Conservation (phyloP, 2,113 vertebrate genomes). For the Cavia aperea region DNA sequence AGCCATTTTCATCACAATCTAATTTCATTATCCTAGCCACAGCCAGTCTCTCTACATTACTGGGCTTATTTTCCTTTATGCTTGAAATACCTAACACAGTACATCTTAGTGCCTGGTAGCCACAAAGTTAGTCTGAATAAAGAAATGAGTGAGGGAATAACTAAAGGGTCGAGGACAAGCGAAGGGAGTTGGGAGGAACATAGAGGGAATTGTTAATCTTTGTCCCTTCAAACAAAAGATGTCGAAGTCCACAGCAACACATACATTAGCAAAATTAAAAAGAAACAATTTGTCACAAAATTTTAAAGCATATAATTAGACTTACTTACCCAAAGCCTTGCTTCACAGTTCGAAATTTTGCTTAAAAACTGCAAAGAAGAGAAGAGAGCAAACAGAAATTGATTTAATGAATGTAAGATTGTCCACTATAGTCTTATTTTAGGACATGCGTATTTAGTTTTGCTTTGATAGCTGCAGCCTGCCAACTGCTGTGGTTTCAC, state of each 20-base stretch:
- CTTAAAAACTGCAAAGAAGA: conserved; percentile 78
- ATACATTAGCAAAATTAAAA: conserved; percentile 15
- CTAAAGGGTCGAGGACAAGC: too few relatives aligned
- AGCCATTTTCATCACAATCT: conserved; percentile 1
- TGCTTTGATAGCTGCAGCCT: conserved; percentile 65
- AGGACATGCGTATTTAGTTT: conserved; percentile 65
- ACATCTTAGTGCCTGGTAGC: not conserved
- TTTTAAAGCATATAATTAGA: conserved; percentile 62
- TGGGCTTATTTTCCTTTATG: not conserved
- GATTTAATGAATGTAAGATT: conserved; percentile 64
- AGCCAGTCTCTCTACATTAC: not conserved
- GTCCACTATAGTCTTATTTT: conserved; percentile 60
- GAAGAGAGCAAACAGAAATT: conserved; percentile 68
- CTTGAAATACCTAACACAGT: not conserved
- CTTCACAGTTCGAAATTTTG: conserved; percentile 79
- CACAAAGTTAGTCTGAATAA: not conserved
- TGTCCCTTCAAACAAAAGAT: conserved; percentile 9
- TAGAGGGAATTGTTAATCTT: not conserved
- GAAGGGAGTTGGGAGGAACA: not conserved
- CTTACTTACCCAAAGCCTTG: conserved; percentile 77
- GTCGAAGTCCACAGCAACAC: not conserved
- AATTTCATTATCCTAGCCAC: not conserved
- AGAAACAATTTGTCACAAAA: conserved; percentile 54
- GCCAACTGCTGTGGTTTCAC: conserved; percentile 72
- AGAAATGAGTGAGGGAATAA: not conserved